These are phyloP conservation scores for Chunga burmeisteri DNA, from an alignment of 2,113 vertebrate species.

Conservation along the genomic window DNA sequence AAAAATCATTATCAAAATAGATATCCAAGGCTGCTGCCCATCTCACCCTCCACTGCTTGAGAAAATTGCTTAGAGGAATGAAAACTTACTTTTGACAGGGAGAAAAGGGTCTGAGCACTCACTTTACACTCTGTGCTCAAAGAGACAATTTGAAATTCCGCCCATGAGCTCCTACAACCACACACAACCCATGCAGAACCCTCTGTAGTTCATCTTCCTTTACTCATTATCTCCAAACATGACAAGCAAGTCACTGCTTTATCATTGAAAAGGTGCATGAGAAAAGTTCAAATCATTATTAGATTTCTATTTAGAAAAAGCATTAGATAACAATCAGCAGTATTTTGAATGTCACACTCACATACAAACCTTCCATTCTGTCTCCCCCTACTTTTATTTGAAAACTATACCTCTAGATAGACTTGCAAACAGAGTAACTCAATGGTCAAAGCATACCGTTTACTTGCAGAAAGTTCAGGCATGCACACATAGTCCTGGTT, in stretches of 20 bases:
- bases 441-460: neutral
- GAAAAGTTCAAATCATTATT: neutral
- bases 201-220: neutral
- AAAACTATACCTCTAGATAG: neutral
- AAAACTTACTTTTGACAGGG: neutral
- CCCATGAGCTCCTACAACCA: neutral
- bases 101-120: neutral
- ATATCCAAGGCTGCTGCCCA: neutral
- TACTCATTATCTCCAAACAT: neutral
- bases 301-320: neutral
- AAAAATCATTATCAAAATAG: neutral
- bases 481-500: neutral
- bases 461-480: neutral
- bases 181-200: neutral
- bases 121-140: neutral
- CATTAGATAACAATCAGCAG: neutral
- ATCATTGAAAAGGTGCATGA: neutral
- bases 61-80: neutral
- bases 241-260: neutral
- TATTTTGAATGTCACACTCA: neutral
- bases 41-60: neutral
- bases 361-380: neutral
- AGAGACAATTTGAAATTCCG: neutral
- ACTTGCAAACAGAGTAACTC: neutral
- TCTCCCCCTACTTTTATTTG: neutral